Conservation (phyloP, 2,888 invertebrate genomes). For the Trachelus tabidus region DNA sequence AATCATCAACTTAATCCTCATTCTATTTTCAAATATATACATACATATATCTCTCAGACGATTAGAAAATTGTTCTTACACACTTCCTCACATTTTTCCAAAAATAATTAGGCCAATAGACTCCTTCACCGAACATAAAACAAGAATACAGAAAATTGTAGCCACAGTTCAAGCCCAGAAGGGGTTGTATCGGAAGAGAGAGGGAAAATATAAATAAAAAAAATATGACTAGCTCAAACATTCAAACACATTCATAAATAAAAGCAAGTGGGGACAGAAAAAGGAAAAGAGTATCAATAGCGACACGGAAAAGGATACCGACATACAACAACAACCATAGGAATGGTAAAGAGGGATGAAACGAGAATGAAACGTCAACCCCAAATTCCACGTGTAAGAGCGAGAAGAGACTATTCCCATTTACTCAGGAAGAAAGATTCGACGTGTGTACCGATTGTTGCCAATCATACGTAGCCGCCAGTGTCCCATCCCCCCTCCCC, state of each 20-base stretch:
- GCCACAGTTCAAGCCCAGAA: not conserved
- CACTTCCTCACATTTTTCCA: not conserved
- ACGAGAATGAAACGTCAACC: not conserved
- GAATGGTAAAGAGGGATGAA: not conserved
- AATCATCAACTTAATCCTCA: not conserved
- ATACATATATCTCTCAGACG: not conserved
- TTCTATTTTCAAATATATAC: not conserved
- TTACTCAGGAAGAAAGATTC: slow-evolving; percentile 64
- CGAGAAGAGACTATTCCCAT: slow-evolving; percentile 35
- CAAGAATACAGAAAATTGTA: not conserved
- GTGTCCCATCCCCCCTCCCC: slow-evolving; percentile 50
- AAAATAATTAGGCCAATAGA: not conserved
- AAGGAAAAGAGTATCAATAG: not conserved
- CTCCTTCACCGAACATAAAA: not conserved
- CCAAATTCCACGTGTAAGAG: slow-evolving; percentile 9
- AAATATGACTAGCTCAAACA: not conserved
- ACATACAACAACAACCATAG: not conserved
- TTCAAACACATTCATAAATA: not conserved
- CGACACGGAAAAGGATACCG: not conserved
- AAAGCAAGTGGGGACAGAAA: not conserved
- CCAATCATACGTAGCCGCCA: slow-evolving; percentile 63
- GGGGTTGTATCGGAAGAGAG: not conserved
- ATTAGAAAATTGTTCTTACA: not conserved
- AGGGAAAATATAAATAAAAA: not conserved
- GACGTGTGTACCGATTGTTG: slow-evolving; percentile 65